A percentile compares a stretch with the other conserved stretches of the same genome.
Evolutionary conservation across 1,140 invertebrate genomes (phyloP).

Genomic region (Popillia japonica): DNA sequence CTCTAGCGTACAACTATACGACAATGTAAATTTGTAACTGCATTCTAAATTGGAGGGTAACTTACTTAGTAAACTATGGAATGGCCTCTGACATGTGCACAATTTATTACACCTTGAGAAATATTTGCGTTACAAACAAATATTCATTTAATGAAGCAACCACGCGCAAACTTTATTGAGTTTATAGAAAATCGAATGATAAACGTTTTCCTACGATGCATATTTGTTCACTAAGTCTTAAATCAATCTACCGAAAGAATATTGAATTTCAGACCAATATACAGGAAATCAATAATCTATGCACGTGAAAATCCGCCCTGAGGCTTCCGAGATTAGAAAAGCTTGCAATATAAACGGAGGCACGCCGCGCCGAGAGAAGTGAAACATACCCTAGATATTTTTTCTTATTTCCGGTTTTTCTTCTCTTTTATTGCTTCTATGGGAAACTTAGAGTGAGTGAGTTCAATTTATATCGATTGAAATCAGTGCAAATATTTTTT

Average conservation of each 20-base stretch:
- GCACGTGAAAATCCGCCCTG: neutral
- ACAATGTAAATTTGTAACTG: too few relatives aligned
- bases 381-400: neutral
- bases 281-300: slow-evolving; percentile 1
- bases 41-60: too few relatives aligned
- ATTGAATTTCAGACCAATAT: neutral
- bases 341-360: neutral
- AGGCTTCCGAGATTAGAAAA: neutral
- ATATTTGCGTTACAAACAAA: neutral
- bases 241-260: neutral
- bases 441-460: neutral
- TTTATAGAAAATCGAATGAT: slow-evolving; percentile 2
- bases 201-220: neutral
- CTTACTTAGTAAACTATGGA: too few relatives aligned
- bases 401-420: neutral
- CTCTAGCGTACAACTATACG: too few relatives aligned
- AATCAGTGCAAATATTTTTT: neutral
- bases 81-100: too few relatives aligned
- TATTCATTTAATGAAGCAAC: neutral
- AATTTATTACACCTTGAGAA: neutral
- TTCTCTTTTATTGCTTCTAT: neutral
- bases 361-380: neutral
- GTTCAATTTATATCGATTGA: neutral
- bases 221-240: neutral
- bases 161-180: neutral